Percentiles rank a stretch among this genome's conserved stretches.
Evolutionary conservation across 2,797 vertebrate species (phyloP).

Genomic region (Coreius guichenoti): DNA sequence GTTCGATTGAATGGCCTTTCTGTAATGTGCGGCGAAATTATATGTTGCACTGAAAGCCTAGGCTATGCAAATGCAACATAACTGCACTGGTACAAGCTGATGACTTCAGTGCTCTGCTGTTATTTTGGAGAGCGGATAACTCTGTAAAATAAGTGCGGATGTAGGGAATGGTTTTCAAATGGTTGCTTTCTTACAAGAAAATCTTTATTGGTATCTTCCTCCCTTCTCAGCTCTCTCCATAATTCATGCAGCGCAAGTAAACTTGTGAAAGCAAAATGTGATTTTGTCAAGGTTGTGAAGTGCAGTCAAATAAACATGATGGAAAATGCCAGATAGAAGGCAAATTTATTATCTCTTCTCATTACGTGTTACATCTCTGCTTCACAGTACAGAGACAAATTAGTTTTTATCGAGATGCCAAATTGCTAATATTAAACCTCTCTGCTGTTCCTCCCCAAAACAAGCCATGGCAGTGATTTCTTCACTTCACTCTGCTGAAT

Average conservation of each 20-base stretch:
- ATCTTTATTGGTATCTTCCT: conserved; percentile 31
- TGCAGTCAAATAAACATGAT: conserved; percentile 51
- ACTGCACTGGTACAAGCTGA: conserved; percentile 50
- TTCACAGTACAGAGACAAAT: conserved; percentile 42
- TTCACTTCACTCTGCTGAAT: conserved; percentile 32
- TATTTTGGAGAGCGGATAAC: conserved; percentile 55
- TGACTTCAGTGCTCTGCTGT: conserved; percentile 47
- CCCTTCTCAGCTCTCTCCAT: conserved; percentile 47
- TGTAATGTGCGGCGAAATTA: conserved; percentile 57
- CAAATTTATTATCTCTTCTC: conserved; percentile 39
- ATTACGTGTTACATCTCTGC: conserved; percentile 35
- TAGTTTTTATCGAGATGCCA: conserved; percentile 41
- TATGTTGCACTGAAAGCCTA: conserved; percentile 47
- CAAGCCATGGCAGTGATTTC: conserved; percentile 36
- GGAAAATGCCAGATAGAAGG: conserved; percentile 39
- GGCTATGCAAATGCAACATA: conserved; percentile 52
- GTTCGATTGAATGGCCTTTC: conserved; percentile 46
- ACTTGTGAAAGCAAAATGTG: conserved; percentile 54
- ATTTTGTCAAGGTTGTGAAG: conserved; percentile 47
- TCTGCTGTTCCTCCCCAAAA: conserved; percentile 43
- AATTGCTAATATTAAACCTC: conserved; percentile 53
- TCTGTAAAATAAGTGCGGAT: conserved; percentile 42
- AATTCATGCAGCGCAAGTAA: conserved; percentile 52
- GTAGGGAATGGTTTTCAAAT: conserved; percentile 30
- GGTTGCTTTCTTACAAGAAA: conserved; percentile 4